Conservation (phyloP, 30 jellyfish, hydroid and myxozoan species). For the Chrysaora quinquecirrha region DNA sequence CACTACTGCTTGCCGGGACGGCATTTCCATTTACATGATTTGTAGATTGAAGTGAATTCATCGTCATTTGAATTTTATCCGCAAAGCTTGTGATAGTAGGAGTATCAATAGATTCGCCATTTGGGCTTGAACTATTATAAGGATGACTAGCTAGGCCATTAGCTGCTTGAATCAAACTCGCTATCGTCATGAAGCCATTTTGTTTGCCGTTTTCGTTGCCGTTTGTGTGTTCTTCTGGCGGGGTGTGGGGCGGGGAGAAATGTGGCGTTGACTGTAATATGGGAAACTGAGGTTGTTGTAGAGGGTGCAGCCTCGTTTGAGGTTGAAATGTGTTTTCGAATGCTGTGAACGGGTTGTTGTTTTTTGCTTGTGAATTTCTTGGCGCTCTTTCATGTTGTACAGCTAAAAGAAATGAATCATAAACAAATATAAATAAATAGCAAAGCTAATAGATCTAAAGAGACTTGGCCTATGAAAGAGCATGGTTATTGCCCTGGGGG, state of each 20-base stretch:
- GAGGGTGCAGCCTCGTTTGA: slow-evolving; percentile 46
- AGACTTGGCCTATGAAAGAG: too few species aligned
- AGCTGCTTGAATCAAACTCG: slow-evolving; percentile 95
- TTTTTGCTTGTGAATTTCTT: slow-evolving; percentile 69
- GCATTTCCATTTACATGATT: slow-evolving; percentile 16
- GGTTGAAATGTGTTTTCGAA: slow-evolving; percentile 64
- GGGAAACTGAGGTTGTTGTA: slow-evolving; percentile 78
- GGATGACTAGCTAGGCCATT: slow-evolving; percentile 80
- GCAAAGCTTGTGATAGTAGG: slow-evolving; percentile 64
- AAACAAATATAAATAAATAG: not conserved
- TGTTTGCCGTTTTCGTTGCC: slow-evolving; percentile 61
- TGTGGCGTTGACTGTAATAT: slow-evolving; percentile 63
- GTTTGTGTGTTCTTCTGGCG: slow-evolving; percentile 77
- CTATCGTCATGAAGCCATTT: slow-evolving; percentile 91
- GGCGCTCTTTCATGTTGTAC: slow-evolving; percentile 99
- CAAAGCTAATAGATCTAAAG: too few species aligned
- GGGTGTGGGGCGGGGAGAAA: slow-evolving; percentile 97
- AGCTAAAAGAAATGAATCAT: slow-evolving; percentile 53
- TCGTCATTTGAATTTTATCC: slow-evolving; percentile 67
- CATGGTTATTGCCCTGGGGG: too few species aligned
- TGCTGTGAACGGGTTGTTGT: slow-evolving; percentile 61
- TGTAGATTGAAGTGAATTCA: slow-evolving; percentile 63
- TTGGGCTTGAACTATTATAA: slow-evolving; percentile 43
- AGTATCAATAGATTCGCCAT: slow-evolving; percentile 55
- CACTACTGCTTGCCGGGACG: slow-evolving; percentile 40